Base-by-base conservation (phyloP, 2,888 invertebrate species). In the Drosophila merina region DNA sequence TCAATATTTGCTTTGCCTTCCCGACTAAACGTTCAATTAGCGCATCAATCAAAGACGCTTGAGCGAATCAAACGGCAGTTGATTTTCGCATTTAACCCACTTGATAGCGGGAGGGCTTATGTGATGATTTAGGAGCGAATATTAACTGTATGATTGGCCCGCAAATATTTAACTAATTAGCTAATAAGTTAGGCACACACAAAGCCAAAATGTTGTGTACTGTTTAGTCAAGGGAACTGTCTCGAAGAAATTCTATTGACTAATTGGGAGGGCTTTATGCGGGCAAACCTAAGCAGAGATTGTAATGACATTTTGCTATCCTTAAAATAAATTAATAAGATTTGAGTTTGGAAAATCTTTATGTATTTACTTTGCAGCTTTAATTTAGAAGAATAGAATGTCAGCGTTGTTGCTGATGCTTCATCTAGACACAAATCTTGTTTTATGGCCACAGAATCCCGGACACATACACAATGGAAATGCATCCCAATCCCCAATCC, bases 151-250 rank as follows among this genome's bases (percentile, higher is more conserved):
- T 58, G 70, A 68, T 49, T 60, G 59, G 33, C 25, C 55, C 40
- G 44, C 75, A 80, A 81, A 77, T 79, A 77, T 77, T 83, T 71
- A 54, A 47, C 56, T 75, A 77, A 77, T 83, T 80, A 72, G 72
- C 57, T 74, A 60, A 62, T 66, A 58, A 71, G 56, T 77, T 74
- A 57, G 38, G 69, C 10, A 57, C 45, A 51, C 69, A 51, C 49
- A 47, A 33, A 40, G 33, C 48, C 64, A 33, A 36, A 64, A 40
- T 38, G 20, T 26, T 44, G 63, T 45, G 25, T 45, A 9, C 30
- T 12, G 38, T 38, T 45, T 14, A 26, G 7, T 14, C 26, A 9
- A 59, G 44, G 28, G 9, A 48, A n/a, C 14, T 42, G 40, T 33
- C 28, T 31, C 49, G 12, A 36, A 25, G 10, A 36, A 50, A 45